These are phyloP conservation scores for Cnemophilus loriae DNA, from an alignment of 2,113 vertebrate species.

Conservation along the genomic window DNA sequence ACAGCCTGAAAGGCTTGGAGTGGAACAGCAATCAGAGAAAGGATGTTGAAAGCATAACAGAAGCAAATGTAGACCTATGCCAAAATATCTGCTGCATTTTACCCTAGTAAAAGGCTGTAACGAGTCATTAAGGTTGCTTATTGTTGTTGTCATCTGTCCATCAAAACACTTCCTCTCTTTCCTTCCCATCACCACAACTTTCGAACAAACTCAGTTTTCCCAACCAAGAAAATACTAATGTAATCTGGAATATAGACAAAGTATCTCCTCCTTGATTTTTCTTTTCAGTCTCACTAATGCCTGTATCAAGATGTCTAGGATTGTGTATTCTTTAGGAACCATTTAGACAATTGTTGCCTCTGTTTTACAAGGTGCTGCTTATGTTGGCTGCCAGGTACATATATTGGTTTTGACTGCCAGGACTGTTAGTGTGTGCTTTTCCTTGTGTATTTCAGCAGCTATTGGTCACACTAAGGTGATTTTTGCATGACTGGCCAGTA, in stretches of 20 bases:
- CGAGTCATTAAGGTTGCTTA: background rate
- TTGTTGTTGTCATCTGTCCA: background rate
- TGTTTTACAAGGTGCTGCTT: background rate
- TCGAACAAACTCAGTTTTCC: background rate
- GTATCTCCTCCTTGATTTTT: background rate
- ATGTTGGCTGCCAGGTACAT: background rate
- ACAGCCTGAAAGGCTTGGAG: background rate
- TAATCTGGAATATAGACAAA: background rate
- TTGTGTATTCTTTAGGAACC: background rate
- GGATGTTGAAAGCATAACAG: background rate
- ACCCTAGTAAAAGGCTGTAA: background rate
- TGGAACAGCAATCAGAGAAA: background rate
- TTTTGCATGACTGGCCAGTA: background rate
- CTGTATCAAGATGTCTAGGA: no score
- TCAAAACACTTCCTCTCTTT: background rate
- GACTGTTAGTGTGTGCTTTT: background rate
- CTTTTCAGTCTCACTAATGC: background rate
- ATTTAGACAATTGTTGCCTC: background rate
- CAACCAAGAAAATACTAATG: background rate
- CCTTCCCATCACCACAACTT: background rate
- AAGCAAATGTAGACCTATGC: background rate
- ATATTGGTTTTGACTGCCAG: background rate
- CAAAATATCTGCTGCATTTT: background rate
- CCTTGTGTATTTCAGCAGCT: background rate
- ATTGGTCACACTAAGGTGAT: background rate